A percentile compares a stretch with the other conserved stretches of the same genome.
Conservation (phyloP, 2,797 vertebrate genomes). For the Siniperca undulata region DNA sequence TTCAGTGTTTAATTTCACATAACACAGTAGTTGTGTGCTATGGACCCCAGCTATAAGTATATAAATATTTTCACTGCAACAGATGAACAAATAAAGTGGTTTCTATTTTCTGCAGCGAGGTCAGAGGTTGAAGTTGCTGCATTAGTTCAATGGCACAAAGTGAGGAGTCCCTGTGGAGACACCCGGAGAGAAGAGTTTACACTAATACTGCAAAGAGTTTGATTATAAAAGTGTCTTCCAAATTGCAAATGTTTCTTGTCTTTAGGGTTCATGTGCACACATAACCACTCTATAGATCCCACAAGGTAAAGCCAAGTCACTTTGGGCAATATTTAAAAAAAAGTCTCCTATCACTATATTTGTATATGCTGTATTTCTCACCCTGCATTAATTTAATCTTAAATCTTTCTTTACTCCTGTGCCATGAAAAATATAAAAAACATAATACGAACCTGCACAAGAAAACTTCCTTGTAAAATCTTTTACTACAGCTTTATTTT, state of each 20-base stretch:
- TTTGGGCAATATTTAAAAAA: too few species aligned
- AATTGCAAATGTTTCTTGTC: neutral
- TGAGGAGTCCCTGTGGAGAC: neutral
- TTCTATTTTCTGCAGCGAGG: constrained; percentile 41
- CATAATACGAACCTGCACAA: too few species aligned
- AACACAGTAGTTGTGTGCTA: neutral
- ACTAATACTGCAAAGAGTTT: neutral
- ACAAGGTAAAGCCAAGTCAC: neutral
- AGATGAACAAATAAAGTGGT: constrained; percentile 29
- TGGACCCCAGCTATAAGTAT: neutral
- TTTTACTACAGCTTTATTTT: too few species aligned
- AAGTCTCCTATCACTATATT: too few species aligned
- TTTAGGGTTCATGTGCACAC: neutral
- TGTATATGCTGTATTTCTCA: too few species aligned
- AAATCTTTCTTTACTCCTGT: too few species aligned
- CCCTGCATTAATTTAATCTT: too few species aligned
- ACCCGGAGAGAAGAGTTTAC: neutral
- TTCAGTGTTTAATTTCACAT: neutral
- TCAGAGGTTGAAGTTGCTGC: constrained; percentile 15
- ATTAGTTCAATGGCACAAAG: neutral
- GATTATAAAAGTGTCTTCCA: neutral
- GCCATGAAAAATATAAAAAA: too few species aligned
- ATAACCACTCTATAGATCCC: neutral
- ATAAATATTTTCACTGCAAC: neutral
- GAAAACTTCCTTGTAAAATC: too few species aligned